Base-by-base conservation (phyloP, 1,140 invertebrate genomes). In the Ceratitis capitata region DNA sequence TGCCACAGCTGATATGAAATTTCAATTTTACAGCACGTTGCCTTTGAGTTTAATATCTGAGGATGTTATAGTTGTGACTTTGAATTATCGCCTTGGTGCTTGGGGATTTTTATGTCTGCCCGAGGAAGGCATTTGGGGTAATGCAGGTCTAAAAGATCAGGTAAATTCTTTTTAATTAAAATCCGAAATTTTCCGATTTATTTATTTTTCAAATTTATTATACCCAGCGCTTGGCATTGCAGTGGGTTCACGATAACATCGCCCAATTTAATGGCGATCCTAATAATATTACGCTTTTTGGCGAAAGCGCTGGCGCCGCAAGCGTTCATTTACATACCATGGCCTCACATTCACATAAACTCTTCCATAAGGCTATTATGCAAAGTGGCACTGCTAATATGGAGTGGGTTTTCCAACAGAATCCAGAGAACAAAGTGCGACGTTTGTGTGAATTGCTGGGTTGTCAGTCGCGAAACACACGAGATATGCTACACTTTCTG, bases 11-110 rank as follows among this genome's bases (percentile, higher is more conserved):
- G 3, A n/a, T 69, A 23, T 45, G 6, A 45, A 26, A 26, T 47
- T 19, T 14, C n/a, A 23, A 88, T 88, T 91, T 85, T 91, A 88
- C 91, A 88, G 89, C 61, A 89, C 89, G 74, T 92, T 93, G 16
- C 93, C 94, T 2, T 93, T 94, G 86, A 93, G 94, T 64, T 91
- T 95, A 3, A 87, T 94, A 1, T 89, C 92, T 23, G 91, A 95
- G 87, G 93, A 93, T 58, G 90, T 95, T 0, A 91, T 96, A 12
- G 85, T 95, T 0, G 94, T 96, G 0, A 94, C 94, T 3, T 91
- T 95, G 5, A 95, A 95, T 88, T 96, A 96, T 89, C 92, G 95
- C 85, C 89, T 95, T 2, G 94, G 94, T 26, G 89, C 92, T 32
- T 91, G 94, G 16, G 86, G 86, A 84, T 95, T 95, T 87, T 87